Base-by-base conservation (phyloP, 2,797 vertebrate species). In the Danio kyathit region DNA sequence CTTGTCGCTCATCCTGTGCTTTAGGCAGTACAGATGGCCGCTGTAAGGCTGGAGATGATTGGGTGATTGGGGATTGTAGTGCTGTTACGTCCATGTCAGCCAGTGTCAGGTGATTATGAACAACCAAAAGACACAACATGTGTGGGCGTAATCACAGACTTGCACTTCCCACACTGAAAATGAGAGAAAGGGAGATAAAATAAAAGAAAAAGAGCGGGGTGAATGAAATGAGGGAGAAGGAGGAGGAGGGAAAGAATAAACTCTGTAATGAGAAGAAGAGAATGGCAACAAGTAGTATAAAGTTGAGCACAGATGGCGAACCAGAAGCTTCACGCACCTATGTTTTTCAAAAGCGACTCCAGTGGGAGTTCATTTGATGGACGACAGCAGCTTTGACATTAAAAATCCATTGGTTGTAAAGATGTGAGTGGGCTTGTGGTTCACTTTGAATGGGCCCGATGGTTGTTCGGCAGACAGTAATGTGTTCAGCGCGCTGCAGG, bases 101-200 rank as follows among this genome's bases (percentile, higher is more conserved):
- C 29, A 52, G 52, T 46, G 41, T 46, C 63, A 66, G 51, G 44
- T 81, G 44, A 65, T 85, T 74, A 74, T 51, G 43, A 48, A 41
- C 59, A 54, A 49, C 17, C 57, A 21, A 60, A 73, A 85, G 70
- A 59, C 17, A 40, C 60, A 11, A 44, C 43, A 49, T 57, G 72
- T 65, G 57, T 44, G 51, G 69, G 21, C 14, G 61, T 76, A 66
- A 81, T 79, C 84, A 77, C 79, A 40, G 40, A 65, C 56, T 29
- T 1, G 44, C 51, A 64, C 66, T 40, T 73, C 63, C 66, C 73
- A 40, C 59, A 29, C 69, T 64, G 38, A 43, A 74, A 57, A 56
- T n/a, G 48, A 12, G 69, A 57, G 44, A 69, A 21, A 75, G 40
- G 49, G 43, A 74, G 64, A 51, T 21, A 19, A 59, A 66, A 59